phyloP scores from a whole-genome alignment of 2,888 invertebrate genomes.

The Trissolcus brochymenae region DNA sequence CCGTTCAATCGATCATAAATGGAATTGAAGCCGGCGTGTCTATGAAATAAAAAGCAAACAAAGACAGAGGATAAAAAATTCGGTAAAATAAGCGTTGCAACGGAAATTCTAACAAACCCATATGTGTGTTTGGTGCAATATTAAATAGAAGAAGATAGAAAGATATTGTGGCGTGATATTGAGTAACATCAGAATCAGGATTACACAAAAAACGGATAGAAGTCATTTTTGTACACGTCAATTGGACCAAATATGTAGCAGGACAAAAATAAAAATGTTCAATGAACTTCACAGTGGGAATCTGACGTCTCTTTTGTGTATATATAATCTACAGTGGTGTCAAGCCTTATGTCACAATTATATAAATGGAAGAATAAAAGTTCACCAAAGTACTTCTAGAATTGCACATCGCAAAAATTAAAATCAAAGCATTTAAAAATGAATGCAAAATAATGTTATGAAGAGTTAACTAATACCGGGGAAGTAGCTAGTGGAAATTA shows the following conservation, averaged over 20 bases:
- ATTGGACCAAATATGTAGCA: not conserved
- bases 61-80: no score
- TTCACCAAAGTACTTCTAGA: no score
- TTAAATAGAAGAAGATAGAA: no score
- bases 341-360: constrained; percentile 10
- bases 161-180: no score
- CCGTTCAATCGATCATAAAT: no score
- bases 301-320: constrained; percentile 4
- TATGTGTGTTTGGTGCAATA: no score
- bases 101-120: no score
- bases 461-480: not conserved
- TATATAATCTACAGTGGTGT: not conserved
- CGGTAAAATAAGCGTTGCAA: no score
- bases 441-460: not conserved
- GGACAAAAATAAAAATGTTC: constrained; percentile 1
- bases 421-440: not conserved
- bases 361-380: not conserved
- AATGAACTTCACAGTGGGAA: constrained; percentile 3
- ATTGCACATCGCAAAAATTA: not conserved
- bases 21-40: no score
- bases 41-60: no score
- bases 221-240: not conserved
- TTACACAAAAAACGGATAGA: not conserved
- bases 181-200: no score
- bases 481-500: not conserved